Percentiles rank a stretch among this genome's conserved stretches.
Conservation (phyloP, 2,113 vertebrate genomes). For the Picathartes gymnocephalus region DNA sequence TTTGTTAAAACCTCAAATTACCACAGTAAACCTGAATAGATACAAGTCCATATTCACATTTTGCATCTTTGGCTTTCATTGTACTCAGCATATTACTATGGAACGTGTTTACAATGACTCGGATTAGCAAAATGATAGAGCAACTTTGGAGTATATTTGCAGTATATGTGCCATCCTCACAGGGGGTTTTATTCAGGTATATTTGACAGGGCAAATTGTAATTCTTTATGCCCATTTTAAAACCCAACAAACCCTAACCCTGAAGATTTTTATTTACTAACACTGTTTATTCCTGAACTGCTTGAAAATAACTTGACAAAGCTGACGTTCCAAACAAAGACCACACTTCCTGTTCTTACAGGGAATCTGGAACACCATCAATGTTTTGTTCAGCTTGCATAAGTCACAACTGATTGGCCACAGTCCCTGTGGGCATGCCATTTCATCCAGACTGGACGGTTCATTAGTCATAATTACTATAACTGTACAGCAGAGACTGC, state of each 20-base stretch:
- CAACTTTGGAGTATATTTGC: not conserved
- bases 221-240: not conserved
- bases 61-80: not conserved
- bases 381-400: conserved; percentile 78
- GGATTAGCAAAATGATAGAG: not conserved
- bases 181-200: not conserved
- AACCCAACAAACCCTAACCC: not conserved
- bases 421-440: conserved; percentile 82
- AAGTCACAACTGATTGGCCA: conserved; percentile 84
- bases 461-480: conserved; percentile 93
- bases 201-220: not conserved
- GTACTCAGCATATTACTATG: not conserved
- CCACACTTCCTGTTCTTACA: conserved; percentile 41
- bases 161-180: not conserved
- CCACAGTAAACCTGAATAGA: not conserved
- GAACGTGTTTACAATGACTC: not conserved
- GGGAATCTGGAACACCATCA: conserved; percentile 67
- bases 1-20: not conserved
- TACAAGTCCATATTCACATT: not conserved
- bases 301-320: conserved; percentile 24
- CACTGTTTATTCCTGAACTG: not conserved
- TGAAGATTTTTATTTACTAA: not conserved
- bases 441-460: conserved; percentile 91
- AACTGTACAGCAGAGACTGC: conserved; percentile 83
- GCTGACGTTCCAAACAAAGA: conserved; percentile 53